Base-by-base conservation (phyloP, 2,113 vertebrate species). In the Gasterosteus nipponicus region DNA sequence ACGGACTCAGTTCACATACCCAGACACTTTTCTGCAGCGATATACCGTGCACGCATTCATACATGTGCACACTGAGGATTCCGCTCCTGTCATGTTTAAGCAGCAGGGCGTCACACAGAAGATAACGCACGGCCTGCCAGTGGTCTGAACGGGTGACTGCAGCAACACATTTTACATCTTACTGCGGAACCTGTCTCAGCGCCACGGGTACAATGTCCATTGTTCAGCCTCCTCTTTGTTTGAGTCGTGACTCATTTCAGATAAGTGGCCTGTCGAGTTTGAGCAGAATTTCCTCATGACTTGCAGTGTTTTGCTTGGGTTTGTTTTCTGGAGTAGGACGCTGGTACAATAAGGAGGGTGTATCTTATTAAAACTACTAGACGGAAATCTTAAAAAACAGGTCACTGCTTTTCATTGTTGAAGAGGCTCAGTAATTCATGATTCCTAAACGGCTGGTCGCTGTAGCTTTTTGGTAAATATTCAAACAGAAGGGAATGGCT, bases 1-100 rank as follows among this genome's bases (percentile, higher is more conserved):
- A 85, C 1, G 31, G 84, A 80, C 78, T 31, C 7, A 80, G 89
- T 88, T 83, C 84, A 91, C 80, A 89, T 86, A 79, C 78, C 77
- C 76, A 75, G 82, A 80, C 79, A 41, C 59, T 38, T 80, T 81
- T 58, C 75, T 69, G 70, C 84, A 86, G 77, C 22, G 18, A 79
- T 38, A 79, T 38, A 73, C 62, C 70, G 29, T 49, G 59, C 4
- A 47, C 9, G 29, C 51, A 56, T 56, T 46, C 33, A 38, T 38
- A 31, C 62, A 72, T 42, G 29, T n/a, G 18, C 75, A 35, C n/a
- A 22, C 38, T 53, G 31, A 82, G 58, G 58, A 80, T 51, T 46
- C 41, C 29, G 69, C 46, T 70, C 56, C 69, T 73, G 81, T 75
- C 76, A 70, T 69, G 39, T 72, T 66, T 80, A 66, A 73, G 54